Evolutionary conservation across 2,113 vertebrate genomes (phyloP), one percentile per base, ranked within the genome.

Genomic region (Chionis minor): DNA sequence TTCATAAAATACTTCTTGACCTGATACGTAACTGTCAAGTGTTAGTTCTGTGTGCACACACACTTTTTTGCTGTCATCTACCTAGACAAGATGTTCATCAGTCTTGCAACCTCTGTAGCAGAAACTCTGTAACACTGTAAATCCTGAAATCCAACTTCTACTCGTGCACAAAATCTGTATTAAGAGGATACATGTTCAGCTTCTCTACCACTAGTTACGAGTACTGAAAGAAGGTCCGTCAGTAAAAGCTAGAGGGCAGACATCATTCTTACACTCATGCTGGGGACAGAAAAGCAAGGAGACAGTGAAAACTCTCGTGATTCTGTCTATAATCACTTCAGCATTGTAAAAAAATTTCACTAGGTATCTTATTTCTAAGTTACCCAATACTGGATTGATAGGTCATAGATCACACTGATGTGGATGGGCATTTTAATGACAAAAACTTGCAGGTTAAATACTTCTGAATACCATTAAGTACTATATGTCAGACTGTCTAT

Each of bases 401-500:
- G 47, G 28, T 52, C 40, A 79, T 3, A 69, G 47, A 91, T 54
- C 12, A 72, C 86, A 95, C 81, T 90, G 65, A 92, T 85, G 65
- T 90, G 81, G 94, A 91, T 30, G 88, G 56, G 51, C 79, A 83
- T 86, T 94, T 86, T 49, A 88, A 86, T 69, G 61, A 95, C 65
- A 94, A 95, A 90, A 95, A 54, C 52, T 56, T 87, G 44, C 83
- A 65, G 81, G 66, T 82, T 84, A 92, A 88, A 94, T 52, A 84
- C 42, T 88, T 84, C 61, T 92, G 44, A 95, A 89, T 66, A 81
- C 30, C 44, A 84, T 51, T 62, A 91, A 78, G 45, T 92, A 66
- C 62, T 82, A 28, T 95, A 96, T 90, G 89, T 91, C 67, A 79
- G 65, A 72, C 89, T 91, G 88, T 84, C 91, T 94, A 86, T 18